These are phyloP conservation scores for Drosophila suzukii DNA, from an alignment of 1,140 invertebrate genomes.

Conservation along the genomic window DNA sequence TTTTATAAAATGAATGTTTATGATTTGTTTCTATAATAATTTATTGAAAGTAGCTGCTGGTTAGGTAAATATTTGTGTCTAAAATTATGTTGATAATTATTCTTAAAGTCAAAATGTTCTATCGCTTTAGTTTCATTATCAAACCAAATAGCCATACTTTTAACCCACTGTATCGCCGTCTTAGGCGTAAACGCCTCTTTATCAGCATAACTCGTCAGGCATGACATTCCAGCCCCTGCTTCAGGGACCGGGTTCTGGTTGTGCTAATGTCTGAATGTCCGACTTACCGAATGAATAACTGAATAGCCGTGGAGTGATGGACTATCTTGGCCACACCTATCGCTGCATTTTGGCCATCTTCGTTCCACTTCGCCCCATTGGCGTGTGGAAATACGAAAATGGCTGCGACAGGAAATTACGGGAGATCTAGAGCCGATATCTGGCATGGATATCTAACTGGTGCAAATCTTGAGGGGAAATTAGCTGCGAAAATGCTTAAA, in stretches of 20 bases:
- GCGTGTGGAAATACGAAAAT: conserved; percentile 68
- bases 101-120: no score
- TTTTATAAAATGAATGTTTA: no score
- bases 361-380: conserved; percentile 45
- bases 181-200: conserved; percentile 61
- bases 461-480: conserved; percentile 77
- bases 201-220: conserved; percentile 77
- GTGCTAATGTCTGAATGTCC: conserved; percentile 50
- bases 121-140: no score
- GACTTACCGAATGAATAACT: conserved; percentile 26
- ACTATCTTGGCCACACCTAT: conserved; percentile 67
- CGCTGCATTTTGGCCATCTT: conserved; percentile 72
- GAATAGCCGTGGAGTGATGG: conserved; percentile 38
- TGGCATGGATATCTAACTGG: conserved; percentile 62
- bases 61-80: no score
- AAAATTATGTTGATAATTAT: no score
- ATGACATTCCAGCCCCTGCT: conserved; percentile 59
- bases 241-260: conserved; percentile 17
- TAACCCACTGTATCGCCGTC: conserved; percentile 34
- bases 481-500: conserved; percentile 78
- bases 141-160: background rate
- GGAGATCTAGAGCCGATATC: conserved; percentile 46
- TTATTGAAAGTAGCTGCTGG: no score
- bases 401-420: conserved; percentile 79
- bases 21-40: no score